phyloP scores from a whole-genome alignment of 2,113 vertebrate genomes.

The Merops nubicus region DNA sequence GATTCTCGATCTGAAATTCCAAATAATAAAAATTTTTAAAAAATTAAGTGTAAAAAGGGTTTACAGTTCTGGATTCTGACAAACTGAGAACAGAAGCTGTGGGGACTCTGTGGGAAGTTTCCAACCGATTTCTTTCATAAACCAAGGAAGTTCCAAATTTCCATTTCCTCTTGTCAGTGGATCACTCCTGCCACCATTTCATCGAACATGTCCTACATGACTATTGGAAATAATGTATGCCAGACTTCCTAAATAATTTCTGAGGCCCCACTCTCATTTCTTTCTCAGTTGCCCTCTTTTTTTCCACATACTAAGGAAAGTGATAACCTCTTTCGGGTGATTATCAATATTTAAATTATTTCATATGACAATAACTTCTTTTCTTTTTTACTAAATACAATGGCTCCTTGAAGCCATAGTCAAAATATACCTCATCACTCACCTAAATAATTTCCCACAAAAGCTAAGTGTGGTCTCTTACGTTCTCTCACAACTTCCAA shows the following conservation, averaged over 20 bases:
- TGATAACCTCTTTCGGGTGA: neutral
- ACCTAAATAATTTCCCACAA: neutral
- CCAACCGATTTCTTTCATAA: neutral
- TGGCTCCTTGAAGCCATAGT: neutral
- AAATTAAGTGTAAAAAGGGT: neutral
- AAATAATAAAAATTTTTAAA: neutral
- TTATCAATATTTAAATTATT: neutral
- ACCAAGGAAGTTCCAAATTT: neutral
- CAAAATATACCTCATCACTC: neutral
- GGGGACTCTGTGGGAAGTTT: neutral
- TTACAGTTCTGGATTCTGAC: neutral
- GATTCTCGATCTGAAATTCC: neutral
- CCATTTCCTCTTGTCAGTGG: neutral
- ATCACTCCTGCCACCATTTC: neutral
- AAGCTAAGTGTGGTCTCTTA: neutral
- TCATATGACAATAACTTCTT: neutral
- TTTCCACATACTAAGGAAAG: neutral
- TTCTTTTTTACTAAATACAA: neutral
- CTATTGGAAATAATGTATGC: neutral
- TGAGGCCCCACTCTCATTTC: neutral
- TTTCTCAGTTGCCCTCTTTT: neutral
- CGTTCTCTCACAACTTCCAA: neutral
- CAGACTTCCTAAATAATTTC: neutral
- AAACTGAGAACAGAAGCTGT: neutral
- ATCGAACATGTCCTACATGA: neutral